phyloP scores from a whole-genome alignment of 2,888 invertebrate species.

The Taenaris catops region DNA sequence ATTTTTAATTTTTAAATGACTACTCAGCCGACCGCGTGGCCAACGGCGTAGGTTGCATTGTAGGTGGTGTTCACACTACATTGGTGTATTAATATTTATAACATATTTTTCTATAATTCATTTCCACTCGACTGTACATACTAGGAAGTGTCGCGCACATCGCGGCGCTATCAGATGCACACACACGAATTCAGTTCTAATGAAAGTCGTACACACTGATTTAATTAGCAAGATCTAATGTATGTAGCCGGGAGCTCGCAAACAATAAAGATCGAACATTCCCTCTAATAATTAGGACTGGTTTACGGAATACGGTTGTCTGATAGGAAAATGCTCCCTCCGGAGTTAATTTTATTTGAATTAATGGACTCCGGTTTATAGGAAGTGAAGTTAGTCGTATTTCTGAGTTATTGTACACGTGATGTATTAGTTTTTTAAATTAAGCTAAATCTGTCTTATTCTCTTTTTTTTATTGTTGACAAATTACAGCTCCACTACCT shows the following conservation, averaged over 20 bases:
- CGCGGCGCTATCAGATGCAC: constrained; percentile 59
- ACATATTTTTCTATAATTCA: too few species aligned
- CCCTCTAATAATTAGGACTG: constrained; percentile 68
- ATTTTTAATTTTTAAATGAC: too few species aligned
- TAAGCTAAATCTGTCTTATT: too few species aligned
- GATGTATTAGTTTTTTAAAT: constrained; percentile 25
- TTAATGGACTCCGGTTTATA: constrained; percentile 60
- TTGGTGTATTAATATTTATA: too few species aligned
- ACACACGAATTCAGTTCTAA: constrained; percentile 73
- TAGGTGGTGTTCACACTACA: too few species aligned
- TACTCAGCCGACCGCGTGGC: too few species aligned
- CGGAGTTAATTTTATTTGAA: constrained; percentile 58
- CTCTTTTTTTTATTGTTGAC: too few species aligned
- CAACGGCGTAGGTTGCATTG: too few species aligned
- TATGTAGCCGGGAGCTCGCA: constrained; percentile 29
- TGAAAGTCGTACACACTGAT: constrained; percentile 45
- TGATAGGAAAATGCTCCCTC: constrained; percentile 53
- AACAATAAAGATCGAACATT: constrained; percentile 76
- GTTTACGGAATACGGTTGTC: constrained; percentile 40
- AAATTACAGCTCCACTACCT: too few species aligned
- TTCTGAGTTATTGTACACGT: constrained; percentile 24
- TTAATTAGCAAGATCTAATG: constrained; percentile 70
- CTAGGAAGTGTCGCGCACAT: constrained; percentile 34
- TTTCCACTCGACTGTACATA: constrained; percentile 20
- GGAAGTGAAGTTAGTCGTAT: constrained; percentile 35